Evolutionary conservation across 2,113 vertebrate species (phyloP).

Genomic region (Melospiza georgiana): DNA sequence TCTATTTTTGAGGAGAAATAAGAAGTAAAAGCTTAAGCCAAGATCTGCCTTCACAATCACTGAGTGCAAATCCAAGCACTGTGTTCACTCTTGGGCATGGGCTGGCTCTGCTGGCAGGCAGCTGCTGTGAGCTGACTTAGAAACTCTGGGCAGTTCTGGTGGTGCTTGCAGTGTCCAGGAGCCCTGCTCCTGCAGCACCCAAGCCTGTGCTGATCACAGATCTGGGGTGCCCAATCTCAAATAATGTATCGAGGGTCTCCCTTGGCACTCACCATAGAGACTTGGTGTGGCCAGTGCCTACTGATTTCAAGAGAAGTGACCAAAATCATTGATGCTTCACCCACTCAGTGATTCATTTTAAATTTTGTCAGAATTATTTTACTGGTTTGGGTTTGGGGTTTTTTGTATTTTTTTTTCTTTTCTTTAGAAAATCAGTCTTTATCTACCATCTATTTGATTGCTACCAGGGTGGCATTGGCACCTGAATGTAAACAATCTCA

Average conservation of each 20-base stretch:
- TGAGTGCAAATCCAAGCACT: background rate
- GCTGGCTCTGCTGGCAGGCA: background rate
- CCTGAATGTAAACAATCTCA: constrained; percentile 27
- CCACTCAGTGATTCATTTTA: background rate
- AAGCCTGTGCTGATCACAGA: background rate
- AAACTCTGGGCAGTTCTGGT: background rate
- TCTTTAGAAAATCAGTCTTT: background rate
- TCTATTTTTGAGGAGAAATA: background rate
- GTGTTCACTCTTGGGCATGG: rapidly evolving
- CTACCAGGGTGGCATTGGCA: background rate
- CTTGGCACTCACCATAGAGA: background rate
- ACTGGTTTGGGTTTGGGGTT: background rate
- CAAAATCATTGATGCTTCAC: background rate
- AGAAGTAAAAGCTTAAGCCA: background rate
- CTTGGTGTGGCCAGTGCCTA: rapidly evolving
- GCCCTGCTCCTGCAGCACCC: background rate
- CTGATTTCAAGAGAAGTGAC: background rate
- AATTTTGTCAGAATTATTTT: background rate
- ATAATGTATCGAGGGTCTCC: background rate
- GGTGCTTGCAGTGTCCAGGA: rapidly evolving
- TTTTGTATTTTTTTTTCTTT: background rate
- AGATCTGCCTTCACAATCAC: background rate
- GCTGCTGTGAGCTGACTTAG: rapidly evolving
- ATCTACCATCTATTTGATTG: background rate
- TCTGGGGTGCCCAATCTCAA: background rate